Evolutionary conservation across 2,113 vertebrate species (phyloP).

Genomic region (Dissostichus mawsoni): DNA sequence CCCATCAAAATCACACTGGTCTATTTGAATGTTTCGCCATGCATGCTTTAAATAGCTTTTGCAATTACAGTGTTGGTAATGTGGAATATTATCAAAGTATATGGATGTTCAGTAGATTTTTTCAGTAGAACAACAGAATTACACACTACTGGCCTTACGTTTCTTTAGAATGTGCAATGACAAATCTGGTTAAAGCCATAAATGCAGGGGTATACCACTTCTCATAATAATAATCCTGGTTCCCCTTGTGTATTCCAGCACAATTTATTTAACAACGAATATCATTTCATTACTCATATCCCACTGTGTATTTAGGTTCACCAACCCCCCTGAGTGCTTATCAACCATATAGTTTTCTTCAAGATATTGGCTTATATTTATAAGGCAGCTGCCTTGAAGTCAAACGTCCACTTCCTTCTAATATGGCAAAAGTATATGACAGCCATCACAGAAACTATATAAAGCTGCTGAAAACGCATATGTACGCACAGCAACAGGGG

Average conservation of each 20-base stretch:
- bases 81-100: conserved; percentile 15
- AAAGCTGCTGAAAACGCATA: conserved; percentile 42
- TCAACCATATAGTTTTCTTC: conserved; percentile 61
- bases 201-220: conserved; percentile 30
- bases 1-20: conserved; percentile 10
- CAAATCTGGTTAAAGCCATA: conserved; percentile 10
- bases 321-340: conserved; percentile 48
- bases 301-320: conserved; percentile 55
- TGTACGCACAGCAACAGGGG: conserved; percentile 44
- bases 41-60: conserved; percentile 27
- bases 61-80: conserved; percentile 3
- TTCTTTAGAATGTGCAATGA: not conserved
- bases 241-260: conserved; percentile 39
- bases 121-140: not conserved
- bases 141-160: not conserved
- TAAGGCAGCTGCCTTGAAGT: conserved; percentile 58
- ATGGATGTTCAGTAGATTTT: not conserved
- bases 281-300: conserved; percentile 51
- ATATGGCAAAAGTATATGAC: conserved; percentile 41
- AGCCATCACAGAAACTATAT: conserved; percentile 50
- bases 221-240: conserved; percentile 43
- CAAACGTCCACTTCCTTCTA: conserved; percentile 51
- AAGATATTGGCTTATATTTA: conserved; percentile 58
- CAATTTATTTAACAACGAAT: conserved; percentile 63
- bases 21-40: not conserved